phyloP scores from a whole-genome alignment of 2,797 vertebrate species.

The Hyperoplus lanceolatus region DNA sequence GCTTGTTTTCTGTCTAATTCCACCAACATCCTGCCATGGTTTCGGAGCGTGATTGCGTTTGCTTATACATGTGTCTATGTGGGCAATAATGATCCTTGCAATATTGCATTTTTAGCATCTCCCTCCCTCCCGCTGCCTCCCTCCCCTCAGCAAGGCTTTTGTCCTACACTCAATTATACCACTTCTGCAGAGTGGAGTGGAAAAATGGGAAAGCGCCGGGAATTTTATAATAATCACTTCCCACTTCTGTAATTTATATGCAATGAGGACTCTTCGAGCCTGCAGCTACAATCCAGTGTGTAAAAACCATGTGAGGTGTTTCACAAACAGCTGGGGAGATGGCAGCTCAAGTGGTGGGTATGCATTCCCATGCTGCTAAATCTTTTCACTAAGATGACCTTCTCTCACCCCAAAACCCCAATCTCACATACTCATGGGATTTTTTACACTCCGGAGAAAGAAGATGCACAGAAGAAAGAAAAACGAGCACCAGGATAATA shows the following conservation, averaged over 20 bases:
- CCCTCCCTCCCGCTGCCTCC: constrained; percentile 48
- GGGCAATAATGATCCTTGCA: constrained; percentile 42
- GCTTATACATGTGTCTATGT: constrained; percentile 30
- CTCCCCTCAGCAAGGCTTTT: constrained; percentile 78
- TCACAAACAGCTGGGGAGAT: constrained; percentile 79
- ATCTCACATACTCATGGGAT: constrained; percentile 57
- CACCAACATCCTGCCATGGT: constrained; percentile 45
- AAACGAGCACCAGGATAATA: constrained; percentile 12
- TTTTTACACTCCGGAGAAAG: constrained; percentile 46
- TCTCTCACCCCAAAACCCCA: constrained; percentile 57
- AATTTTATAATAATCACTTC: constrained; percentile 85
- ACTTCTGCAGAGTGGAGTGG: constrained; percentile 75
- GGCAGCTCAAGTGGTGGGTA: constrained; percentile 66
- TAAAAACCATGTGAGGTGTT: constrained; percentile 71
- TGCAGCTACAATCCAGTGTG: constrained; percentile 75
- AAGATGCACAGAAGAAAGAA: constrained; percentile 1
- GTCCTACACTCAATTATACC: constrained; percentile 88
- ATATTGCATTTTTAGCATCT: constrained; percentile 68
- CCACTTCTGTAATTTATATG: constrained; percentile 86
- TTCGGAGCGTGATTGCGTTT: constrained; percentile 29
- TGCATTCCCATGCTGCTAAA: constrained; percentile 79
- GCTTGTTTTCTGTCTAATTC: constrained; percentile 59
- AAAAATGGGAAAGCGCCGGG: constrained; percentile 76
- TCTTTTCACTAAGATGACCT: constrained; percentile 64
- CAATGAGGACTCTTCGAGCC: constrained; percentile 82